Evolutionary conservation across 2,888 invertebrate species (phyloP), one percentile per base, ranked within the genome.

Genomic region (Trisateles emortualis): DNA sequence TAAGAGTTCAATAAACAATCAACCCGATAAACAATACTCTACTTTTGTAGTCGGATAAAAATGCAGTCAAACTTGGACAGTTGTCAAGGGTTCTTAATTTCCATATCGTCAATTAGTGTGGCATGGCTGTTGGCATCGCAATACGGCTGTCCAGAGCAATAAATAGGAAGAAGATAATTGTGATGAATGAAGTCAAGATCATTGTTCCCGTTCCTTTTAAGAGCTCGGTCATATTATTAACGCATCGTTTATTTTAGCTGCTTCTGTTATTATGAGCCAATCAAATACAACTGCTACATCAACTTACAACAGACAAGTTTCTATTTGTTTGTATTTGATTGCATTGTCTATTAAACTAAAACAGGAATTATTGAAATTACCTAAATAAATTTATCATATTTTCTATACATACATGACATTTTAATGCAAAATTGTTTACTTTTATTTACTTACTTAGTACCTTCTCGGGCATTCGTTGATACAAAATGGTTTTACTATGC

Each of bases 21-120:
- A 3, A 19, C 5, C 5, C 5, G 19, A 19, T 2, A 19, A 19
- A 19, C 5, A 19, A 3, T 19, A 3, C 5, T 19, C 19, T 19
- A 5, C 19, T 3, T n/a, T n/a, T 2, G 5, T 19, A 19, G 5
- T 19, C 5, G 19, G 19, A 19, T n/a, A 32, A 11, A 11, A 4
- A 32, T 33, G 10, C 2, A 17, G 43, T 19, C 42, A 33, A 49
- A 57, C 53, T 64, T 67, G 60, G 60, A 58, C 38, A 35, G 46
- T 32, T 60, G 44, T 64, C 64, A 64, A 63, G 48, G 67, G 57
- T 47, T 58, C 40, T 53, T 43, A 45, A 50, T 42, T 52, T 47
- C 33, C 36, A 54, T 56, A 32, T 14, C 52, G 43, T 38, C 43
- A 56, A 60, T 67, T 53, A 64, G 22, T 38, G 19, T 32, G 26